A percentile compares a stretch with the other conserved stretches of the same genome.
These are phyloP conservation scores for Melanotus villosus DNA, from an alignment of 2,888 invertebrate genomes.

Conservation along the genomic window DNA sequence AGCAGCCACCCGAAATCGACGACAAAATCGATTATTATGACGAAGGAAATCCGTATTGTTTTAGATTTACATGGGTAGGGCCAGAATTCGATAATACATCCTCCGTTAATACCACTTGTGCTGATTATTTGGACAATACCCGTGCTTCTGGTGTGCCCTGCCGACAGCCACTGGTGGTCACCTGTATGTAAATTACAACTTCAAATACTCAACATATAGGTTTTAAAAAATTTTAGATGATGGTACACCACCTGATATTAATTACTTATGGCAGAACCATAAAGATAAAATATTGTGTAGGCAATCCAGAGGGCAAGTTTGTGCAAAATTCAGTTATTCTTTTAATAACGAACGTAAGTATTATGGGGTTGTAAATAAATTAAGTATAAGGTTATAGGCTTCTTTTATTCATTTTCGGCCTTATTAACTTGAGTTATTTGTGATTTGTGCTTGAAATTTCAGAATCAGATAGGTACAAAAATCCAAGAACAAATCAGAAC, in stretches of 20 bases:
- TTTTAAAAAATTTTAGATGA: conserved; percentile 69
- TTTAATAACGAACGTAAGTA: conserved; percentile 74
- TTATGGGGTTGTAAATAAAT: not conserved
- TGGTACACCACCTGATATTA: conserved; percentile 75
- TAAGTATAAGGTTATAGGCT: not conserved
- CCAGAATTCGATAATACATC: conserved; percentile 74
- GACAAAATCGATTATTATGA: conserved; percentile 18
- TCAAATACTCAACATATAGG: not conserved
- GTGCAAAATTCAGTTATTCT: conserved; percentile 76
- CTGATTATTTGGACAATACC: conserved; percentile 59
- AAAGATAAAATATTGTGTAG: conserved; percentile 71
- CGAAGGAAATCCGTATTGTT: conserved; percentile 69
- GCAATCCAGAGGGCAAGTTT: conserved; percentile 74
- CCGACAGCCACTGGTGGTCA: conserved; percentile 75
- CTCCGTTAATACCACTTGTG: conserved; percentile 67
- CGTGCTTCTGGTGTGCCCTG: conserved; percentile 71
- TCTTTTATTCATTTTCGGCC: too few species aligned
- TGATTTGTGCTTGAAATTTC: too few species aligned
- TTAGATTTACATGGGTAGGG: conserved; percentile 80
- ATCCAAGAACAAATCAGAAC: too few species aligned
- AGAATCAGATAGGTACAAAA: too few species aligned
- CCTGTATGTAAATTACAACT: conserved; percentile 69
- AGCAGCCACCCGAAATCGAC: not conserved
- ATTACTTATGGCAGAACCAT: conserved; percentile 74
- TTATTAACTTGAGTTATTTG: too few species aligned